These are phyloP conservation scores for Heliconius erato DNA, from an alignment of 2,888 invertebrate genomes.

Conservation along the genomic window DNA sequence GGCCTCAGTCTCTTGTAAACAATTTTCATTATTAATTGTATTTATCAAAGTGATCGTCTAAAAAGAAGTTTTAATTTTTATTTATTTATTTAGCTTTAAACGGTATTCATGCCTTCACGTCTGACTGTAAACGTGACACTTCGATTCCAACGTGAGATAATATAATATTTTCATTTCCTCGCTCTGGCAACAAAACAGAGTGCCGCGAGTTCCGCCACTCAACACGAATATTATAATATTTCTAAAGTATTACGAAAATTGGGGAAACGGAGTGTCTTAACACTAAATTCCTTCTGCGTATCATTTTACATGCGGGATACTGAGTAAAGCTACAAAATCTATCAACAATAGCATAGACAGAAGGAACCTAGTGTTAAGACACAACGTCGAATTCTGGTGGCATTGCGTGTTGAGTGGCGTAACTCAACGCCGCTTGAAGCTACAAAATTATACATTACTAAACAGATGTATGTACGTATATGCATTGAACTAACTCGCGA, in stretches of 20 bases:
- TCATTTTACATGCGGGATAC: neutral
- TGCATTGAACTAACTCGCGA: slow-evolving; percentile 3
- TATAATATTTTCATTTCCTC: too few relatives aligned
- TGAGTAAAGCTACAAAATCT: neutral
- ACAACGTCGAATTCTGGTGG: too few relatives aligned
- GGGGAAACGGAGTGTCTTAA: neutral
- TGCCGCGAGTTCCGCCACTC: neutral
- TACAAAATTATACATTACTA: neutral
- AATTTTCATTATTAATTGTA: neutral
- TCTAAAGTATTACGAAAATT: neutral
- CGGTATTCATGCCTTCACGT: too few relatives aligned
- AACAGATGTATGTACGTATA: neutral
- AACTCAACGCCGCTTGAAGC: too few relatives aligned
- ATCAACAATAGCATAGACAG: too few relatives aligned
- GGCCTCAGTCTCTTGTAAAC: neutral
- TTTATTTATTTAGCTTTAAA: too few relatives aligned
- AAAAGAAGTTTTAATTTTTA: too few relatives aligned
- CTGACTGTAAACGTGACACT: too few relatives aligned
- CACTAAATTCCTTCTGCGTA: neutral
- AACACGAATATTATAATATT: neutral
- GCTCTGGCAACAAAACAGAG: neutral
- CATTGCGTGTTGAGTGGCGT: too few relatives aligned
- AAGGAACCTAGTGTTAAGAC: too few relatives aligned
- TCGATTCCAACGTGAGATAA: too few relatives aligned
- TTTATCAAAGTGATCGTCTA: neutral